Conservation (phyloP, 2,113 vertebrate genomes). For the Antennarius striatus region DNA sequence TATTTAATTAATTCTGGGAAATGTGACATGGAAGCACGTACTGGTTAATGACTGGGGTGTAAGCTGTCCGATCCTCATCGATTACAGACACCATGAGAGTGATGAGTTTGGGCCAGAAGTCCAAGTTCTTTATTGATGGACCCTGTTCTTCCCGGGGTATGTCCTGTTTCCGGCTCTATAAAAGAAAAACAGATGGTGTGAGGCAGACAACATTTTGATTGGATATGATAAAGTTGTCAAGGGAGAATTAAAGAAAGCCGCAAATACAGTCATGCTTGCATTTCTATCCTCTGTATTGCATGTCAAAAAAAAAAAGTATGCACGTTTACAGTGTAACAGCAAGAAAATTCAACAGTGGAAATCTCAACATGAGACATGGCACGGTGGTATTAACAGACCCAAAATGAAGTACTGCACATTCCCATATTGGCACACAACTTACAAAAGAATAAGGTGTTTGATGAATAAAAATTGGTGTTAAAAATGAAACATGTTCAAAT, state of each 20-base stretch:
- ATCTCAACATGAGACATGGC: too few relatives aligned
- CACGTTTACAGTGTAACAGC: too few relatives aligned
- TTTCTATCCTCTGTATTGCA: too few relatives aligned
- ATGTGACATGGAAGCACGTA: constrained; percentile 74
- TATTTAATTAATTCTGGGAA: too few relatives aligned
- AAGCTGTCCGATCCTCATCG: constrained; percentile 91
- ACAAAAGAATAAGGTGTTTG: constrained; percentile 10
- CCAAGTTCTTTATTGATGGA: constrained; percentile 91
- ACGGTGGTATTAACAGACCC: too few relatives aligned
- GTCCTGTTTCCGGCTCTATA: constrained; percentile 89
- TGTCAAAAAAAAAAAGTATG: too few relatives aligned
- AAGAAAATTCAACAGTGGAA: too few relatives aligned
- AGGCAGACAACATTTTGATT: background rate
- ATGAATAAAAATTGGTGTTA: constrained; percentile 42
- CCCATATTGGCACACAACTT: constrained; percentile 8
- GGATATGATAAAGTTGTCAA: too few relatives aligned
- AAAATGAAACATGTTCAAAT: constrained; percentile 52
- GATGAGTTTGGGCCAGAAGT: constrained; percentile 95
- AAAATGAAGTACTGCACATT: background rate
- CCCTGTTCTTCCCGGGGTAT: constrained; percentile 91
- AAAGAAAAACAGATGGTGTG: constrained; percentile 4
- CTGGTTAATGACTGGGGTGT: constrained; percentile 93
- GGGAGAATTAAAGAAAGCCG: too few relatives aligned
- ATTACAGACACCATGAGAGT: constrained; percentile 95
- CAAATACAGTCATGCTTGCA: too few relatives aligned